Percentiles rank a stretch among this genome's conserved stretches.
Conservation (phyloP, 2,888 invertebrate genomes). For the Arrhopalites spinosus region DNA sequence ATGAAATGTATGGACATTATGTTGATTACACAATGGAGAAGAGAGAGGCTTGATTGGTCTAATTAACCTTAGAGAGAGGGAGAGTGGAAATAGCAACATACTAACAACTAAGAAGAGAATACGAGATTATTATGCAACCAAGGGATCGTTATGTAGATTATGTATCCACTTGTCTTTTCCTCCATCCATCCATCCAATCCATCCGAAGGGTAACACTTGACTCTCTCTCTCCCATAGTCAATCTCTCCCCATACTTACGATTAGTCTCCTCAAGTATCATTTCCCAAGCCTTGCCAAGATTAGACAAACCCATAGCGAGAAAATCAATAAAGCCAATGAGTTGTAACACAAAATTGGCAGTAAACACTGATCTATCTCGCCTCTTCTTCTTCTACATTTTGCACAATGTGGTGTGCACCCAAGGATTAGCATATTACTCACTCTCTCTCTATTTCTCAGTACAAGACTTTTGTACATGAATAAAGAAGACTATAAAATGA, state of each 20-base stretch:
- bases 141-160: constrained; percentile 23
- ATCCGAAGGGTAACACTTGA: too few relatives aligned
- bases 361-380: constrained; percentile 23
- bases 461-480: background rate
- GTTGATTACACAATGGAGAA: background rate
- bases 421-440: constrained; percentile 6
- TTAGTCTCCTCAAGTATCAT: background rate
- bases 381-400: background rate
- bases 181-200: background rate
- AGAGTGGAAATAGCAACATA: background rate
- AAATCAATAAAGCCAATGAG: constrained; percentile 37
- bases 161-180: background rate
- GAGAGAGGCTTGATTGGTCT: constrained; percentile 24
- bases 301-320: constrained; percentile 1
- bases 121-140: constrained; percentile 26
- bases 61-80: constrained; percentile 20
- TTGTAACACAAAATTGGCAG: constrained; percentile 35
- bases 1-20: background rate
- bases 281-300: background rate
- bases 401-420: background rate
- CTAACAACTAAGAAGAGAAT: background rate
- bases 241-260: background rate
- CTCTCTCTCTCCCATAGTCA: constrained; percentile 5
- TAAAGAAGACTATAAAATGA: background rate
- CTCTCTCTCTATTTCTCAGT: background rate